Evolutionary conservation across 2,888 invertebrate species (phyloP).

Genomic region (Escarpia spicata): DNA sequence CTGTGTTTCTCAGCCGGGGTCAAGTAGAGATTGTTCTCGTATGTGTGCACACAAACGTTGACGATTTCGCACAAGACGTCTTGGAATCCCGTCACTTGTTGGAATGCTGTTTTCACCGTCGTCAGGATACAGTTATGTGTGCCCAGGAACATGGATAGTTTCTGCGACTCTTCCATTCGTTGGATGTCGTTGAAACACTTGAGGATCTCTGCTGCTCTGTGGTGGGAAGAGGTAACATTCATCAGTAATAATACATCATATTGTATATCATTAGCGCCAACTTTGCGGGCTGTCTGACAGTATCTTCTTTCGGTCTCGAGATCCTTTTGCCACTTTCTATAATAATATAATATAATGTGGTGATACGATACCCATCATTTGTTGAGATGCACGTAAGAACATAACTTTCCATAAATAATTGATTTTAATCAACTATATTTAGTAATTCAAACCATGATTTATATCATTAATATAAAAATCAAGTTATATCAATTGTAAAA

Average conservation of each 20-base stretch:
- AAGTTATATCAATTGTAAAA: too few relatives aligned
- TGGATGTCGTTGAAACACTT: slow-evolving; percentile 28
- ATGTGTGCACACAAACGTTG: slow-evolving; percentile 95
- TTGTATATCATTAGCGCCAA: too few relatives aligned
- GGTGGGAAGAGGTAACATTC: neutral
- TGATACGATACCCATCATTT: too few relatives aligned
- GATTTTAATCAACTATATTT: neutral
- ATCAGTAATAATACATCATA: neutral
- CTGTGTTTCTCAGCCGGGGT: slow-evolving; percentile 92
- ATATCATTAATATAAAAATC: neutral
- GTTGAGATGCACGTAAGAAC: too few relatives aligned
- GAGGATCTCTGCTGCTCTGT: slow-evolving; percentile 38
- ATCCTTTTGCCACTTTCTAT: neutral
- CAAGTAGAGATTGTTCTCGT: slow-evolving; percentile 93
- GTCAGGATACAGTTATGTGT: slow-evolving; percentile 97
- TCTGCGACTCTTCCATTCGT: slow-evolving; percentile 93
- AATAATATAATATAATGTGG: too few relatives aligned
- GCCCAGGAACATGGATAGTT: slow-evolving; percentile 97
- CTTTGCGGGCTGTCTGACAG: neutral
- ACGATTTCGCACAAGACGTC: slow-evolving; percentile 93
- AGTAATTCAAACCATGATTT: neutral
- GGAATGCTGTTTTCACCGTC: slow-evolving; percentile 81
- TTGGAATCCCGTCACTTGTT: slow-evolving; percentile 76
- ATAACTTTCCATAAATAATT: too few relatives aligned
- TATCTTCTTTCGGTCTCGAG: slow-evolving; percentile 6